Base-by-base conservation (phyloP, 1,140 invertebrate genomes). In the Oncopodura yosiiana region DNA sequence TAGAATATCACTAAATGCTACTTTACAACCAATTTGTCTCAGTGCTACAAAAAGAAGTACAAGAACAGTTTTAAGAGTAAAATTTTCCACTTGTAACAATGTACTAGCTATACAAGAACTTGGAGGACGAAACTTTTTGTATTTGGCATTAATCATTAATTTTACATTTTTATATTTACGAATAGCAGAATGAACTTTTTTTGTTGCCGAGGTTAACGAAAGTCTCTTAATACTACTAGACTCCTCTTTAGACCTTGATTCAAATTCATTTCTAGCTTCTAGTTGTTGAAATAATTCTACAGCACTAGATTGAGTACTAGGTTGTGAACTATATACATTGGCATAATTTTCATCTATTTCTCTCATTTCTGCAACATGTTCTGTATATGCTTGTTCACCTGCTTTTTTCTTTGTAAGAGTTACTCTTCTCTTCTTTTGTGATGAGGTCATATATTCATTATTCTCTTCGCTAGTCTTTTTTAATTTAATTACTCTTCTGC, bases 21-120 rank as follows among this genome's bases (percentile, higher is more conserved):
- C 52, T 18, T 49, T 36, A 36, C 53, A 62, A 18, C 60, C 60
- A n/a, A 58, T 45, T 38, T 62, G 50, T 9, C 60, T 21, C 6
- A 50, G 19, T n/a, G 60, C 56, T 1, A 56, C 49, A 32, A 62
- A 62, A 0, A 62, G n/a, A 5, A 57, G 27, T 23, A 62, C 32
- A 2, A 58, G 18, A 34, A 37, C 24, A 2, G 4, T 32, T 30
- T 43, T 53, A 3, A 61, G 6, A 1, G 43, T 46, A 29, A 55
- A 60, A n/a, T 18, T 24, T 41, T 60, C 58, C 9, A 34, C 32
- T 36, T 44, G 14, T 6, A 9, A 16, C 26, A 32, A 9, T 34
- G 8, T 34, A 8, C 8, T n/a, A 34, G 30, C 30, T 34, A 9
- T n/a, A n/a, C n/a, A n/a, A n/a, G n/a, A n/a, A n/a, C n/a, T n/a